Evolutionary conservation across 2,113 vertebrate species (phyloP), one percentile per base, ranked within the genome.

Genomic region (Gnathochromis pfefferi): DNA sequence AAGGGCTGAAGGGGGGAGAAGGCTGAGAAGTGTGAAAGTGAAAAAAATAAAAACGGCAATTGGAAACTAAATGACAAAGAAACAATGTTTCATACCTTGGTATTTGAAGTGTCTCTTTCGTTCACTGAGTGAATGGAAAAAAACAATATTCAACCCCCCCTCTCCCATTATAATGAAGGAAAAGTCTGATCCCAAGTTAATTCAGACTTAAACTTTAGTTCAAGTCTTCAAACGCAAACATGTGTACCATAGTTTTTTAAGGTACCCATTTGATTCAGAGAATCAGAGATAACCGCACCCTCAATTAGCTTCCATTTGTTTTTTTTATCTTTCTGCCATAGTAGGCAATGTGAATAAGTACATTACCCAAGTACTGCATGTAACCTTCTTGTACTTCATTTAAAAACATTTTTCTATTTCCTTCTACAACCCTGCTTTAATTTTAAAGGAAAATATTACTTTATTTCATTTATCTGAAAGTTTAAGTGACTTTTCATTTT

Each of bases 21-120:
- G 63, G 49, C 45, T 75, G 28, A 65, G 85, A 60, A 73, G 81
- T 63, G 78, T 57, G 33, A 80, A 82, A 49, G 26, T 47, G 42
- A 4, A 40, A 28, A 26, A 57, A 58, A 47, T 47, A 75, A 70
- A 70, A 70, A 28, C 2, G 40, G 33, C 45, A 45, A 70, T 78
- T 88, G 68, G 49, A 90, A 80, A 90, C 23, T 9, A 51, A 90
- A 82, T 54, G 83, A 88, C 81, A 86, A 80, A 89, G 88, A 83
- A 38, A 26, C 8, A 47, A 40, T 86, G 40, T 68, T 91, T 57
- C 28, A 42, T 63, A 57, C 49, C 63, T 53, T 51, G 51, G 73
- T 58, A 65, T 81, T 17, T 35, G n/a, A 83, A 19, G 19, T 80
- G 60, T 11, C 5, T 33, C 28, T 65, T 49, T 85, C 33, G 51